Conservation (phyloP, 1,140 invertebrate species). For the Cyrtorhinus lividipennis region DNA sequence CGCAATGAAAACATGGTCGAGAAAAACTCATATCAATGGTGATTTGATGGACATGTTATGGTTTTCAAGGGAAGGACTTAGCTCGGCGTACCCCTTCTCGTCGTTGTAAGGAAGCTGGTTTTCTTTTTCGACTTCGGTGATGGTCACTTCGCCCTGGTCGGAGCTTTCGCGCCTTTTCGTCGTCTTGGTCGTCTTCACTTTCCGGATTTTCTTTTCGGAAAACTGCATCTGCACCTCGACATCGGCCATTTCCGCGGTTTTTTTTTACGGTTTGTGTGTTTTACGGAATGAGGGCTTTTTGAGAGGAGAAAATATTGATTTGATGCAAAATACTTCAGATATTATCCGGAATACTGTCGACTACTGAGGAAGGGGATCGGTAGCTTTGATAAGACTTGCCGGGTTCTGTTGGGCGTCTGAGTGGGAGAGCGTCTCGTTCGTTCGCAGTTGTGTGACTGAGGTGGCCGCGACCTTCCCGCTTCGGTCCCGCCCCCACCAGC, state of each 20-base stretch:
- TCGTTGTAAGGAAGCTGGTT: conserved; percentile 37
- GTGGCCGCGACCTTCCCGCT: conserved; percentile 26
- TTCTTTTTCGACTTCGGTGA: conserved; percentile 49
- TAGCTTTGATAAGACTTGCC: not conserved
- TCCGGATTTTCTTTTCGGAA: conserved; percentile 71
- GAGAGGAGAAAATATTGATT: no score
- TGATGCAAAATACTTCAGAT: no score
- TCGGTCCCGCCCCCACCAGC: conserved; percentile 19
- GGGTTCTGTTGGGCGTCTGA: not conserved
- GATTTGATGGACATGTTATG: no score
- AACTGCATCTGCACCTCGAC: conserved; percentile 64
- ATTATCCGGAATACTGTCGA: no score
- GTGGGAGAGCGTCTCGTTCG: conserved; percentile 6
- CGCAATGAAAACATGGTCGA: no score
- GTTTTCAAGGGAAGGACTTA: no score
- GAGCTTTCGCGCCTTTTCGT: conserved; percentile 57
- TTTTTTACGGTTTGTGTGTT: no score
- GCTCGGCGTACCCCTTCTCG: conserved; percentile 63
- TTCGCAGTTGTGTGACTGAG: conserved; percentile 16
- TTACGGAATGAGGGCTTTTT: no score
- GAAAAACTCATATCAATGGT: no score
- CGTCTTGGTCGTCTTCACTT: conserved; percentile 71
- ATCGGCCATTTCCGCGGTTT: conserved; percentile 49
- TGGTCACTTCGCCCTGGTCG: conserved; percentile 58
- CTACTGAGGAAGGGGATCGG: no score